Percentiles rank a stretch among this genome's conserved stretches.
phyloP scores from a whole-genome alignment of 2,113 vertebrate species.

The Lasiurus cinereus region DNA sequence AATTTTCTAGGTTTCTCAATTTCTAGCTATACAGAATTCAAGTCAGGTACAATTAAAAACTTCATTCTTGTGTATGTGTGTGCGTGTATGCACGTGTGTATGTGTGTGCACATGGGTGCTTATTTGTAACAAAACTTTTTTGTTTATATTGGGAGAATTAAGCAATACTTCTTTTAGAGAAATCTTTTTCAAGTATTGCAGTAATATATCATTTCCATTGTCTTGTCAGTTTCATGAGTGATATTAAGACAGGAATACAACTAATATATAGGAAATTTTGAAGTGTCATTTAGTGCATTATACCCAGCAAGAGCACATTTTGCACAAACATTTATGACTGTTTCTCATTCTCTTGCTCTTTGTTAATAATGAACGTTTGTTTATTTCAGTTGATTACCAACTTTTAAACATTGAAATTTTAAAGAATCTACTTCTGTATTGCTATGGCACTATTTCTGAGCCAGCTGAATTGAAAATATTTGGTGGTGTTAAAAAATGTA shows the following conservation, averaged over 20 bases:
- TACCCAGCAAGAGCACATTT: conserved; percentile 64
- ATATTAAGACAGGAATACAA: conserved; percentile 48
- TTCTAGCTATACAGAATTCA: conserved; percentile 58
- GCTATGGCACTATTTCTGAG: conserved; percentile 73
- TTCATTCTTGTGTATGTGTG: not conserved
- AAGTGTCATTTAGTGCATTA: conserved; percentile 49
- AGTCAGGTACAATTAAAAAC: conserved; percentile 52
- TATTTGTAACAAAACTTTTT: not conserved
- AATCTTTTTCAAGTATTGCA: conserved; percentile 53
- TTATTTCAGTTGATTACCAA: conserved; percentile 73
- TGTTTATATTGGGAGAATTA: conserved; percentile 52
- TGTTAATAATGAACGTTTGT: conserved; percentile 76
- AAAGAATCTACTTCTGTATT: conserved; percentile 73
- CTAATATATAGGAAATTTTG: conserved; percentile 57
- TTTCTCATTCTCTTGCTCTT: conserved; percentile 74
- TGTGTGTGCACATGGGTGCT: not conserved
- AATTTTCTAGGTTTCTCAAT: conserved; percentile 59
- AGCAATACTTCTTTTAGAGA: conserved; percentile 56
- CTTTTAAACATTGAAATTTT: conserved; percentile 75
- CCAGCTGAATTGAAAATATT: conserved; percentile 74
- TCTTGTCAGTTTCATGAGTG: conserved; percentile 57
- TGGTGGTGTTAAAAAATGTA: conserved; percentile 72
- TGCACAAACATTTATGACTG: conserved; percentile 65
- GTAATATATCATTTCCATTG: conserved; percentile 44
- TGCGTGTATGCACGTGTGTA: not conserved